Conservation (phyloP, 2,797 vertebrate genomes). For the Rhyacichthys aspro region DNA sequence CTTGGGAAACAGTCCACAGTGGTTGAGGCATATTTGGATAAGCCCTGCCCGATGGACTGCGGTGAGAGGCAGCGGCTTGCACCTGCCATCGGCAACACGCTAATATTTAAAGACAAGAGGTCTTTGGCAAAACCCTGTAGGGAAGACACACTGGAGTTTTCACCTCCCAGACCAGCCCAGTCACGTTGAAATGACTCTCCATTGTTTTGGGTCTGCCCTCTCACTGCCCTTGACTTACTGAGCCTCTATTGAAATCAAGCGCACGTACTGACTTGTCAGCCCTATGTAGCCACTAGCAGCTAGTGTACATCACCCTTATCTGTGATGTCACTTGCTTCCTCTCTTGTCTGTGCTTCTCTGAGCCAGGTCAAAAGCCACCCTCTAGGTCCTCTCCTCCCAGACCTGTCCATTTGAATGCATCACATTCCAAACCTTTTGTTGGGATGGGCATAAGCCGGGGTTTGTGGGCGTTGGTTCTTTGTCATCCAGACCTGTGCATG, state of each 20-base stretch:
- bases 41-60: conserved; percentile 40
- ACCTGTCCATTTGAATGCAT: conserved; percentile 59
- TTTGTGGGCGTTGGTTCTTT: conserved; percentile 60
- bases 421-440: conserved; percentile 67
- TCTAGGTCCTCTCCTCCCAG: conserved; percentile 7
- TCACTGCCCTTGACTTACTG: conserved; percentile 60
- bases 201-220: conserved; percentile 54
- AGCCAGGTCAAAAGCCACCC: conserved; percentile 51
- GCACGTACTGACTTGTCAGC: conserved; percentile 58
- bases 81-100: conserved; percentile 58
- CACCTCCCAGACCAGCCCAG: conserved; percentile 60
- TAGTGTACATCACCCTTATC: conserved; percentile 53
- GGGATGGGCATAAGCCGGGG: conserved; percentile 73
- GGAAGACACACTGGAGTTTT: conserved; percentile 52
- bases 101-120: conserved; percentile 55
- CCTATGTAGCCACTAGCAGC: conserved; percentile 43
- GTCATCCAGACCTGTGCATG: conserved; percentile 63
- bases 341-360: conserved; percentile 52
- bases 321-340: conserved; percentile 60
- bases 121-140: conserved; percentile 53
- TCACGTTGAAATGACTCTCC: conserved; percentile 54
- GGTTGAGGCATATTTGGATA: conserved; percentile 58
- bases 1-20: conserved; percentile 30
- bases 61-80: conserved; percentile 47
- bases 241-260: conserved; percentile 63